Conservation (phyloP, 2,888 invertebrate species). For the Amitus sp. region DNA sequence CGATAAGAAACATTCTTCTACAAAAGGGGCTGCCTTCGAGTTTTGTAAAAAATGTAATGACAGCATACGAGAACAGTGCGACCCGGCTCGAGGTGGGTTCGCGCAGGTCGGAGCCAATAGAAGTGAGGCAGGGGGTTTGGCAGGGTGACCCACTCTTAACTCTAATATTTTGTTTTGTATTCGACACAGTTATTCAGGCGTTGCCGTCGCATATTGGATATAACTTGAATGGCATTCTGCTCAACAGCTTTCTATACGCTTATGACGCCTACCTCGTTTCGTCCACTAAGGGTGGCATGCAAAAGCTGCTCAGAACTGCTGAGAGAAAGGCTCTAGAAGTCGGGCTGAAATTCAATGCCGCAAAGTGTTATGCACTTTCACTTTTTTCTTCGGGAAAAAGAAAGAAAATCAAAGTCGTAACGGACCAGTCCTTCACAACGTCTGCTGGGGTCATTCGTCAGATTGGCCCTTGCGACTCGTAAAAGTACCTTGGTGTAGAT, state of each 20-base stretch:
- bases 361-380: slow-evolving; percentile 49
- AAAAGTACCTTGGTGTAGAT: no score
- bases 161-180: slow-evolving; percentile 29
- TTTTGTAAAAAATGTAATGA: no score
- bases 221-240: not conserved
- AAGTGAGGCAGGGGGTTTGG: slow-evolving; percentile 54
- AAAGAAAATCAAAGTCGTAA: slow-evolving; percentile 26
- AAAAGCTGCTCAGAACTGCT: not conserved
- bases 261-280: slow-evolving; percentile 30
- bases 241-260: slow-evolving; percentile 23
- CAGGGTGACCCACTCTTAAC: slow-evolving; percentile 40
- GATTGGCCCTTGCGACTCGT: slow-evolving; percentile 39
- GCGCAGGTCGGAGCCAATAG: no score
- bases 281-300: slow-evolving; percentile 1
- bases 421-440: not conserved
- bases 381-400: slow-evolving; percentile 38
- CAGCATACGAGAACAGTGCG: no score
- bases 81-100: no score
- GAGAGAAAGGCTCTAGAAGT: not conserved
- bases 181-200: slow-evolving; percentile 16
- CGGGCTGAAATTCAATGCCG: slow-evolving; percentile 22
- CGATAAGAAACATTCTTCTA: no score
- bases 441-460: not conserved
- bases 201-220: slow-evolving; percentile 34
- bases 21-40: no score